A percentile compares a stretch with the other conserved stretches of the same genome.
Conservation (phyloP, 92 coral and sea anemone genomes). For the Paramuricea clavata region DNA sequence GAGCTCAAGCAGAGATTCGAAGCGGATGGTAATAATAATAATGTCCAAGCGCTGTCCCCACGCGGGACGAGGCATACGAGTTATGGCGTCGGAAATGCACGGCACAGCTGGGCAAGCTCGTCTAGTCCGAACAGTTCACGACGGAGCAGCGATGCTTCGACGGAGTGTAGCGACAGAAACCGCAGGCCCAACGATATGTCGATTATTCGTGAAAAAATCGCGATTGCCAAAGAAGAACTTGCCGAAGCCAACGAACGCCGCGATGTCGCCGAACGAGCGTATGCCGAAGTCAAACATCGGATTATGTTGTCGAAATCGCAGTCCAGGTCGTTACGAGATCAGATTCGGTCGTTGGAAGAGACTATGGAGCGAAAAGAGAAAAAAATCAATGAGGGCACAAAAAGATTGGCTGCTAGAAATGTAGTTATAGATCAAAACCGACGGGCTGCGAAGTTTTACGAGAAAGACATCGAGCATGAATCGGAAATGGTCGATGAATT, state of each 20-base stretch:
- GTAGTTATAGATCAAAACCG: constrained; percentile 73
- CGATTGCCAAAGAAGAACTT: constrained; percentile 76
- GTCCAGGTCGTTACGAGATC: constrained; percentile 71
- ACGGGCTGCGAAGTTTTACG: constrained; percentile 44
- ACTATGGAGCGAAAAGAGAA: constrained; percentile 70
- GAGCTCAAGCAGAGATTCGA: constrained; percentile 28
- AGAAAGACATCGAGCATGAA: constrained; percentile 22
- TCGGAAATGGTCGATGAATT: constrained; percentile 58
- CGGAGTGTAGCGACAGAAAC: constrained; percentile 24
- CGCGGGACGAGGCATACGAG: constrained; percentile 29
- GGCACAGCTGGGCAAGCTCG: constrained; percentile 29
- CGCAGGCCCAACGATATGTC: constrained; percentile 57
- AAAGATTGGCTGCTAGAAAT: constrained; percentile 59
- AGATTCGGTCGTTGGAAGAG: constrained; percentile 77
- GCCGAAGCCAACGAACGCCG: constrained; percentile 72
- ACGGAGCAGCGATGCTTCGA: constrained; percentile 29
- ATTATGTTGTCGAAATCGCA: constrained; percentile 67
- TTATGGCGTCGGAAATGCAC: constrained; percentile 3
- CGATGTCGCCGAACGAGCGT: constrained; percentile 67
- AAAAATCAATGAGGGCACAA: constrained; percentile 60
- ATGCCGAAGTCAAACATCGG: constrained; percentile 70
- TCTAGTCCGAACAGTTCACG: constrained; percentile 29
- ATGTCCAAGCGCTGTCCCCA: background rate
- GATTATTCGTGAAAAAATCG: constrained; percentile 86
- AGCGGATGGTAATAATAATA: constrained; percentile 20